Evolutionary conservation across 2,797 vertebrate genomes (phyloP).

Genomic region (Neosalanx taihuensis): DNA sequence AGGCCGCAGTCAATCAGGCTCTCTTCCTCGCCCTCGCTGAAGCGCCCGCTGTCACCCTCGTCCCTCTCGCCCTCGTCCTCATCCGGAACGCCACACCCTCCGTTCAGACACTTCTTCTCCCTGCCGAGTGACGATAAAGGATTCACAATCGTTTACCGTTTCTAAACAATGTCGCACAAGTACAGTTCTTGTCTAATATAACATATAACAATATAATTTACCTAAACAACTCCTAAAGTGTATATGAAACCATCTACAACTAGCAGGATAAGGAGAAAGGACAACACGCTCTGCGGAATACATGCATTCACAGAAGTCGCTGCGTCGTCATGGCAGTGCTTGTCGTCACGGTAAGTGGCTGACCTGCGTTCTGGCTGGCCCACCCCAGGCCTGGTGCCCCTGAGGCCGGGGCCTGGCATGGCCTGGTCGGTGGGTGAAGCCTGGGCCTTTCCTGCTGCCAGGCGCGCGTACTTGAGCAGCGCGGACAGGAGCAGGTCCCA

Average conservation of each 20-base stretch:
- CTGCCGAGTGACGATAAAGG: slow-evolving; percentile 28
- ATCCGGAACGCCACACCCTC: slow-evolving; percentile 89
- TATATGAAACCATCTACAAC: not conserved
- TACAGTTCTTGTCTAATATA: not conserved
- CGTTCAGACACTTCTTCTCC: slow-evolving; percentile 88
- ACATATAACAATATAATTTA: no score
- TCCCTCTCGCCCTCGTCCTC: slow-evolving; percentile 83
- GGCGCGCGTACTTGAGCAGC: slow-evolving; percentile 71
- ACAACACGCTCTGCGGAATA: no score
- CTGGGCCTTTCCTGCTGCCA: slow-evolving; percentile 68
- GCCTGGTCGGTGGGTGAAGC: slow-evolving; percentile 62
- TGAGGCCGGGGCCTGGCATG: slow-evolving; percentile 55
- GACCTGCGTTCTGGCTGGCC: slow-evolving; percentile 65
- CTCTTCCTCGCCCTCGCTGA: slow-evolving; percentile 84
- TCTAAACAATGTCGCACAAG: not conserved
- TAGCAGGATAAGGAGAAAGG: not conserved
- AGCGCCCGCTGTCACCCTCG: slow-evolving; percentile 71
- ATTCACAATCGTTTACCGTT: not conserved
- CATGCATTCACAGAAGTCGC: not conserved
- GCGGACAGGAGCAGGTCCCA: slow-evolving; percentile 78
- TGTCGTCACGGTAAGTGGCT: not conserved
- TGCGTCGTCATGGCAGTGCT: not conserved
- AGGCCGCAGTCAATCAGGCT: slow-evolving; percentile 86
- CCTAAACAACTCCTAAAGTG: no score
- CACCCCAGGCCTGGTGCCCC: slow-evolving; percentile 61